A percentile compares a stretch with the other conserved stretches of the same genome.
phyloP scores from a whole-genome alignment of 2,113 vertebrate species.

The Macrotis lagotis region DNA sequence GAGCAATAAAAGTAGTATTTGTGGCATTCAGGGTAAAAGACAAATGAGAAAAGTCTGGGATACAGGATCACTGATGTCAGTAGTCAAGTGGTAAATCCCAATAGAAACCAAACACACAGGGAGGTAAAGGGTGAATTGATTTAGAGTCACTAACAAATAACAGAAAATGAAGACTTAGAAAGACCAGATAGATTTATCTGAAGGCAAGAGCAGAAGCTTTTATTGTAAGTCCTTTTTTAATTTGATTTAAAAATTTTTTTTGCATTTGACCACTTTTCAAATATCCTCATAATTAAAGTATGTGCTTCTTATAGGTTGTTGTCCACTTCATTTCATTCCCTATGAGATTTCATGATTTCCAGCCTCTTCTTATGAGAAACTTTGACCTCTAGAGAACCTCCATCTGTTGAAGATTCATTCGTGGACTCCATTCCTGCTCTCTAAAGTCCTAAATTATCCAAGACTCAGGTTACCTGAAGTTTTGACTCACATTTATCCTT shows the following conservation, averaged over 20 bases:
- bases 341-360: conserved; percentile 29
- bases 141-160: not conserved
- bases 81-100: not conserved
- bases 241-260: no score
- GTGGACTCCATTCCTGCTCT: conserved; percentile 12
- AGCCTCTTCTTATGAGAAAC: conserved; percentile 45
- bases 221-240: not conserved
- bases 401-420: conserved; percentile 13
- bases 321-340: conserved; percentile 17
- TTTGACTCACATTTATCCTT: not conserved
- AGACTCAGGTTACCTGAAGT: not conserved
- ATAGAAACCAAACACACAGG: not conserved
- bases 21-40: not conserved
- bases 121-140: not conserved
- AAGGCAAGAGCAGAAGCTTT: not conserved
- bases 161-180: conserved; percentile 13
- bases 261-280: not conserved
- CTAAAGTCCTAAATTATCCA: not conserved
- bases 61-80: not conserved
- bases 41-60: not conserved
- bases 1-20: not conserved
- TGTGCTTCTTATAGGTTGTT: conserved; percentile 15
- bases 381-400: conserved; percentile 2
- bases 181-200: not conserved
- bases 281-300: conserved; percentile 30